A percentile compares a stretch with the other conserved stretches of the same genome.
Conservation (phyloP, 2,888 invertebrate species). For the Prenolepis imparis region DNA sequence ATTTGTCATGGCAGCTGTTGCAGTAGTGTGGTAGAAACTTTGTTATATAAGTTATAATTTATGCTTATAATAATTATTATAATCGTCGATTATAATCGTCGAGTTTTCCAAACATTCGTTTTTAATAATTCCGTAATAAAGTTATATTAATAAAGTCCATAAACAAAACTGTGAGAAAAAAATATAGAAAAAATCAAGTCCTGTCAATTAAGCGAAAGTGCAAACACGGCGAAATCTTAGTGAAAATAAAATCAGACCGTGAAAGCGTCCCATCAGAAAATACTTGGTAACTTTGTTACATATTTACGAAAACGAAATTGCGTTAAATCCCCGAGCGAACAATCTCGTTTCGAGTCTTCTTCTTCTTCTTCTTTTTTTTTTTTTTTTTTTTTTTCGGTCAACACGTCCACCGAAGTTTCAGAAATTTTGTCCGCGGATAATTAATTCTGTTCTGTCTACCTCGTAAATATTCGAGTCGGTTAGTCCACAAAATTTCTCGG, state of each 20-base stretch:
- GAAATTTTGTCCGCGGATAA: slow-evolving; percentile 47
- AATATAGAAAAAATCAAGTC: slow-evolving; percentile 6
- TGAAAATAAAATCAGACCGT: slow-evolving; percentile 36
- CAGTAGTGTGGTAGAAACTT: background rate
- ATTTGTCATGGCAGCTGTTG: slow-evolving; percentile 27
- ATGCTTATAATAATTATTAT: slow-evolving; percentile 7
- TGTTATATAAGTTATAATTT: background rate
- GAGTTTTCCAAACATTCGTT: background rate
- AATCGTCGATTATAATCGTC: too few species aligned
- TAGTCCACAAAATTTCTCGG: slow-evolving; percentile 29
- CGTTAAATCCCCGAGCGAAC: slow-evolving; percentile 30
- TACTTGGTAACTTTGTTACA: slow-evolving; percentile 31
- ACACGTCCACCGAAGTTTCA: slow-evolving; percentile 19
- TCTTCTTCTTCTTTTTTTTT: background rate
- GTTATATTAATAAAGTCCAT: too few species aligned
- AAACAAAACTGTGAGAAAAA: background rate
- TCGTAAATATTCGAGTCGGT: slow-evolving; percentile 42
- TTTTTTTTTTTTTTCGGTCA: background rate
- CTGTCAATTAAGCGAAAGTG: slow-evolving; percentile 25
- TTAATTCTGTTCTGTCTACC: slow-evolving; percentile 42
- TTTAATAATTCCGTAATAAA: too few species aligned
- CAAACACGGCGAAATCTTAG: slow-evolving; percentile 13
- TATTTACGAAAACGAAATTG: slow-evolving; percentile 48
- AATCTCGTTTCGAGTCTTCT: slow-evolving; percentile 26
- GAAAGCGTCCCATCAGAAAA: slow-evolving; percentile 27